Base-by-base conservation (phyloP, 1,140 invertebrate species). In the Tribolium madens region DNA sequence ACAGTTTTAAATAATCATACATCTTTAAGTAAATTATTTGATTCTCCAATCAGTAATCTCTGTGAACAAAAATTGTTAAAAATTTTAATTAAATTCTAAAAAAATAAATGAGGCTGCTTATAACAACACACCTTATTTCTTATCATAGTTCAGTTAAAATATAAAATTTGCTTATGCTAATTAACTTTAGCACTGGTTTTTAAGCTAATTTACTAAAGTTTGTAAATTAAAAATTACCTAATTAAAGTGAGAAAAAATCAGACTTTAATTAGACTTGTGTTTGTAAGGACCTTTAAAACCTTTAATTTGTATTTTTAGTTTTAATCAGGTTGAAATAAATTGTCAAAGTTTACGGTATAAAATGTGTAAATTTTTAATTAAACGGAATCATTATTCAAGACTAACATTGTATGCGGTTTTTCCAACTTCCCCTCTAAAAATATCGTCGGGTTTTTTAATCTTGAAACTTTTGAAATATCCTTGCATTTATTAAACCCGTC, bases 381-480 rank as follows among this genome's bases (percentile, higher is more conserved):
- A 42, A 7, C 36, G 36, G 9, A 42, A 42, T 42, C 36, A 42
- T 42, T 13, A 64, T 57, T 57, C 52, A 18, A 21, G 17, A 57
- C 14, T 18, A 57, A 21, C 18, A 18, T 18, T 21, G 52, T 26
- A 57, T 21, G 52, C 52, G 52, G 52, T 57, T 57, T 26, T 18
- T 18, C 52, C 52, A 53, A 53, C 14, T 26, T n/a, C 21, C 15
- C 52, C 4, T 17, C 52, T n/a, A 57, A 57, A 18, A 57, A 26
- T 57, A 26, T 57, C 52, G 10, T 57, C 52, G 14, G 7, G 10
- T 57, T 18, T 57, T 57, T 26, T 64, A 64, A 31, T 52, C 26
- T 50, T 50, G 15, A 52, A 72, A 72, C 70, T 72, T 72, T 72
- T 48, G 17, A 50, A 71, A 71, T 48, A 71, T 47, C 18, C 68